phyloP scores from a whole-genome alignment of 2,888 invertebrate genomes.

The Subacronicta megacephala region DNA sequence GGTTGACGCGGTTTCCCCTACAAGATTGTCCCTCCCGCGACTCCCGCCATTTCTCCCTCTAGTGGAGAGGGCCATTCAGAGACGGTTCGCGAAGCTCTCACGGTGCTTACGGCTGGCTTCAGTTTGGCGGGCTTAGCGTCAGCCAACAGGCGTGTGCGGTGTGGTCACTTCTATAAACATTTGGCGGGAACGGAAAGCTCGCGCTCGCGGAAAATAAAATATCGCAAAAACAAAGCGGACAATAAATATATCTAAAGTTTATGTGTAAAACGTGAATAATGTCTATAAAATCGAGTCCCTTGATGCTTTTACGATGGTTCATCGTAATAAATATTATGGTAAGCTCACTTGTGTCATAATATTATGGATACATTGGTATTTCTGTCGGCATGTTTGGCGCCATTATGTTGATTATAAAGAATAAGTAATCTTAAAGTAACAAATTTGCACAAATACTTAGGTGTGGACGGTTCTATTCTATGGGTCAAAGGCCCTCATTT shows the following conservation, averaged over 20 bases:
- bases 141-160: slow-evolving; percentile 75
- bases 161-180: slow-evolving; percentile 60
- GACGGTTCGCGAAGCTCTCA: slow-evolving; percentile 87
- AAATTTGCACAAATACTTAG: no score
- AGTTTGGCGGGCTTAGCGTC: slow-evolving; percentile 87
- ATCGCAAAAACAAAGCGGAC: slow-evolving; percentile 44
- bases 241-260: slow-evolving; percentile 61
- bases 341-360: slow-evolving; percentile 67
- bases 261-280: slow-evolving; percentile 79
- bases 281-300: slow-evolving; percentile 64
- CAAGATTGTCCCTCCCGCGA: slow-evolving; percentile 85
- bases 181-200: slow-evolving; percentile 81
- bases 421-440: no score
- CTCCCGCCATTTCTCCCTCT: slow-evolving; percentile 86
- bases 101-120: slow-evolving; percentile 76
- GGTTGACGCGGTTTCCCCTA: slow-evolving; percentile 87
- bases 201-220: slow-evolving; percentile 62
- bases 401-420: slow-evolving; percentile 15
- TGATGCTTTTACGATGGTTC: slow-evolving; percentile 75
- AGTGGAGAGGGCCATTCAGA: slow-evolving; percentile 85
- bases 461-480: no score
- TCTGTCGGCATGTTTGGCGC: slow-evolving; percentile 11
- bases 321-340: slow-evolving; percentile 77
- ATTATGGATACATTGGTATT: slow-evolving; percentile 24
- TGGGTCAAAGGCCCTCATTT: no score